phyloP scores from a whole-genome alignment of 2,797 vertebrate genomes.

The Dendrocincla fuliginosa region DNA sequence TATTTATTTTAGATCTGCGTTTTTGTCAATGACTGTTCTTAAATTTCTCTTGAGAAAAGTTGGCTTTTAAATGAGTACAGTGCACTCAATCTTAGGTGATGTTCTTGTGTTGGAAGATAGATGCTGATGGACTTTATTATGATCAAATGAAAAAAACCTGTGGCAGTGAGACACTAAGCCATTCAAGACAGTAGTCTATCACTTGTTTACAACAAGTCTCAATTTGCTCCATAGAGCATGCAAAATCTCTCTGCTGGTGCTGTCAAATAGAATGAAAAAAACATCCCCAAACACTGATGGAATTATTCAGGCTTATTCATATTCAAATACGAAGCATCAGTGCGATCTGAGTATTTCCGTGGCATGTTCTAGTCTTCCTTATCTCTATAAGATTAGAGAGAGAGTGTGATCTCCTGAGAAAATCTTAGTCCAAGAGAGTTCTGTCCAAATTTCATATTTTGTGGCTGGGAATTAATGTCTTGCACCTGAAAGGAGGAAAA shows the following conservation, averaged over 20 bases:
- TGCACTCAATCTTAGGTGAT: not conserved
- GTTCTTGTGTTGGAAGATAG: not conserved
- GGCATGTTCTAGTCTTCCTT: not conserved
- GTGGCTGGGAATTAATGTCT: not conserved
- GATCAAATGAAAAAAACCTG: not conserved
- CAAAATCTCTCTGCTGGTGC: not conserved
- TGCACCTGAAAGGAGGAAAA: not conserved
- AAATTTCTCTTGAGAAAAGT: not conserved
- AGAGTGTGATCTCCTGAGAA: not conserved
- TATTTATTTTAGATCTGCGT: not conserved
- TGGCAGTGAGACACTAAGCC: not conserved
- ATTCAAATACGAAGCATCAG: not conserved
- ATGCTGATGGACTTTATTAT: not conserved
- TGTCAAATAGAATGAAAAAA: not conserved
- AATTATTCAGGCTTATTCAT: not conserved
- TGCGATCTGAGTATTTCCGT: not conserved
- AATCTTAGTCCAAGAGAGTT: not conserved
- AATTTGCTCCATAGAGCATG: not conserved
- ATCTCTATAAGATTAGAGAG: not conserved
- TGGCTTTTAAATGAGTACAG: not conserved
- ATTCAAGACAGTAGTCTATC: not conserved
- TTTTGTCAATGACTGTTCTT: not conserved
- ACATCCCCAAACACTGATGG: not conserved
- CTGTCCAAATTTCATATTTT: not conserved
- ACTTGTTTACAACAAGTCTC: not conserved